phyloP scores from a whole-genome alignment of 2,113 vertebrate species.

The Boleophthalmus pectinirostris region DNA sequence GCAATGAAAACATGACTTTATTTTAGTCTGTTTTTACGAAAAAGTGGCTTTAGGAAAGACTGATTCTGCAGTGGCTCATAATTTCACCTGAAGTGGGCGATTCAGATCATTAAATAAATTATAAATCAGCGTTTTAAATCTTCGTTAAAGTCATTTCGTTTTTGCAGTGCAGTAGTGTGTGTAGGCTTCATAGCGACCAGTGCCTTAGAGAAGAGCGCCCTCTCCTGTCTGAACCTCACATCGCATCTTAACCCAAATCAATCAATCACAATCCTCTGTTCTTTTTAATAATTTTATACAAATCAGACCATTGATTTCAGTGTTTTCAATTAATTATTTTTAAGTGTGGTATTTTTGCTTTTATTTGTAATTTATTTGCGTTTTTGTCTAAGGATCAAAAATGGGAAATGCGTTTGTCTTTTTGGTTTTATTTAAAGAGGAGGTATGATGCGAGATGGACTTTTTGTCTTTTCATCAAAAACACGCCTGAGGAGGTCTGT shows the following conservation, averaged over 20 bases:
- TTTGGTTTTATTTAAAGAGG: neutral
- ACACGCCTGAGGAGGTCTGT: too few species aligned
- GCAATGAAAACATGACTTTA: too few species aligned
- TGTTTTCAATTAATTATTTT: neutral
- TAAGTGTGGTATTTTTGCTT: neutral
- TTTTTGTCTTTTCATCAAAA: too few species aligned
- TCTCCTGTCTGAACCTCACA: neutral
- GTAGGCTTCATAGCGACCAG: neutral
- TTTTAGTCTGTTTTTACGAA: too few species aligned
- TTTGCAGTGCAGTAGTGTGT: too few species aligned
- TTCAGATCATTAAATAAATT: too few species aligned
- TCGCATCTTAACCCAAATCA: neutral
- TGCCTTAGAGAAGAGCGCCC: slow-evolving; percentile 5
- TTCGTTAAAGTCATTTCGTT: neutral
- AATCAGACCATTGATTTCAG: neutral
- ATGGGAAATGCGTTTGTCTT: neutral
- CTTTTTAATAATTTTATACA: neutral
- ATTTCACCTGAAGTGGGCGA: too few species aligned
- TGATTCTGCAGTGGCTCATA: too few species aligned
- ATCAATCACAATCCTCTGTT: neutral
- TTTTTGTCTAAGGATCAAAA: slow-evolving; percentile 3
- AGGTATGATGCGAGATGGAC: too few species aligned
- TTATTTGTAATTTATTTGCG: slow-evolving; percentile 1
- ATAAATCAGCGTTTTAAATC: too few species aligned
- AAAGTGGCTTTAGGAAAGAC: too few species aligned